Percentiles rank a stretch among this genome's conserved stretches.
phyloP scores from a whole-genome alignment of 2,797 vertebrate species.

The Artibeus jamaicensis region DNA sequence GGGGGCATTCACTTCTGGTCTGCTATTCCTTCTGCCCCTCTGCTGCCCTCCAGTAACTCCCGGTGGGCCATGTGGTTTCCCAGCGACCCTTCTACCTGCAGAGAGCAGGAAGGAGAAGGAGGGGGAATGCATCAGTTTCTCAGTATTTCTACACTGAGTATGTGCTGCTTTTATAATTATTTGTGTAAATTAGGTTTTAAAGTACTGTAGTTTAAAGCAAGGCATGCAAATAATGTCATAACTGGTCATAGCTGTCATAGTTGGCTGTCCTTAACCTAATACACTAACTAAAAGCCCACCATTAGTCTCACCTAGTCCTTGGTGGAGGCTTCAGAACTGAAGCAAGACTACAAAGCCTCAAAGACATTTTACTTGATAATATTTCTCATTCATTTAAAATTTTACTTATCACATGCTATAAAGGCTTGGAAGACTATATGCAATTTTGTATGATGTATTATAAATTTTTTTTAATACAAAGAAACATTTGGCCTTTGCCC shows the following conservation, averaged over 20 bases:
- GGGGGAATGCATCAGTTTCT: background rate
- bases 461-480: slow-evolving; percentile 6
- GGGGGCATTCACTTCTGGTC: background rate
- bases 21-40: background rate
- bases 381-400: slow-evolving; percentile 6
- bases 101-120: background rate
- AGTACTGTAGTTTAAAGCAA: slow-evolving; percentile 7
- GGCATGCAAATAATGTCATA: background rate
- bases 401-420: background rate
- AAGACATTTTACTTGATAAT: slow-evolving; percentile 24
- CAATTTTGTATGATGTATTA: background rate
- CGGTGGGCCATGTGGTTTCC: background rate
- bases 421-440: background rate
- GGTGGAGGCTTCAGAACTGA: background rate
- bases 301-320: background rate
- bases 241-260: background rate
- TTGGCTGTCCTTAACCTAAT: background rate
- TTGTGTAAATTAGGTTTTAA: slow-evolving; percentile 4
- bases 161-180: background rate
- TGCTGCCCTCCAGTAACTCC: background rate
- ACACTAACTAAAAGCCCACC: background rate
- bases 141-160: background rate
- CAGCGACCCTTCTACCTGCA: background rate
- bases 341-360: background rate
- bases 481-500: slow-evolving; percentile 7